These are phyloP conservation scores for Mellivora capensis DNA, from an alignment of 2,113 vertebrate species.

Conservation along the genomic window DNA sequence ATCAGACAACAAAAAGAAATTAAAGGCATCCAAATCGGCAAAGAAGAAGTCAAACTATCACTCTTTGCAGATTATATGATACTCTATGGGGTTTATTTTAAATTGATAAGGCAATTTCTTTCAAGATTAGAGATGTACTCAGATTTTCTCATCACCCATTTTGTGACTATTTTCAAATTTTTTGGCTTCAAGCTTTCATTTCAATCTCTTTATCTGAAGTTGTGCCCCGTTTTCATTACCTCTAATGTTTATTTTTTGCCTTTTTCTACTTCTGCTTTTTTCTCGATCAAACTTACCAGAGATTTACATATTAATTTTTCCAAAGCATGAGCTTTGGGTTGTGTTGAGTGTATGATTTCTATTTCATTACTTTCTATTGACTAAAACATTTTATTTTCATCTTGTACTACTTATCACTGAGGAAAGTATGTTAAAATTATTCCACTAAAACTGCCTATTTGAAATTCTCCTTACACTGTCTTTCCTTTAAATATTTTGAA, in stretches of 20 bases:
- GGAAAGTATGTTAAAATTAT: not conserved
- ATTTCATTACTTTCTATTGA: not conserved
- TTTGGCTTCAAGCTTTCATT: not conserved
- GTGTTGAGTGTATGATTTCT: not conserved
- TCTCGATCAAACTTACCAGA: not conserved
- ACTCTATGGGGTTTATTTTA: too few species aligned
- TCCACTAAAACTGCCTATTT: not conserved
- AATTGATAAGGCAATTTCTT: not conserved
- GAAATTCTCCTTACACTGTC: not conserved
- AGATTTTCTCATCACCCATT: not conserved
- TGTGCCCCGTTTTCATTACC: not conserved
- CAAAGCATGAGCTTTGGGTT: not conserved
- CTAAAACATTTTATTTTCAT: not conserved
- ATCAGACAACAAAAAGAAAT: too few species aligned
- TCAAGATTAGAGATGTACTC: not conserved
- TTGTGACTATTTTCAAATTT: not conserved
- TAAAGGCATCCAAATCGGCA: too few species aligned
- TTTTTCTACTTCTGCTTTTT: not conserved
- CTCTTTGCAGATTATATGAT: too few species aligned
- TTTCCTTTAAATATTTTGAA: not conserved
- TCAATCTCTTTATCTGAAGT: not conserved
- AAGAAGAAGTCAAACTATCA: too few species aligned
- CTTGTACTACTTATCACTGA: not conserved
- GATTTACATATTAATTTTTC: not conserved
- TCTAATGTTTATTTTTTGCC: not conserved